These are phyloP conservation scores for Drymonia ruficornis DNA, from an alignment of 2,888 invertebrate species.

Conservation along the genomic window DNA sequence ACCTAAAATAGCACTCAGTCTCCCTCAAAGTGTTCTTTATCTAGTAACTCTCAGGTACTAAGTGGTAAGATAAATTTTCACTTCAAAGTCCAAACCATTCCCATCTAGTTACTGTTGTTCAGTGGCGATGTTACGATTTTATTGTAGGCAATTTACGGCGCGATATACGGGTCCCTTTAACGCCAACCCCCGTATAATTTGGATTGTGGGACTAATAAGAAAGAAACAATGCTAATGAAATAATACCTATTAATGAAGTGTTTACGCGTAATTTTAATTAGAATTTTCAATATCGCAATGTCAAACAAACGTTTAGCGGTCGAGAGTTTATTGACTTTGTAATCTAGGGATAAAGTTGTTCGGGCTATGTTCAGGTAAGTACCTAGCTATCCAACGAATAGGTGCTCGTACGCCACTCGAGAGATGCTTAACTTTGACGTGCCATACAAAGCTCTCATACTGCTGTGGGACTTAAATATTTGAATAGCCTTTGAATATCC, in stretches of 20 bases:
- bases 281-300: conserved; percentile 22
- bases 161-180: conserved; percentile 74
- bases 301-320: background rate
- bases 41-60: too few species aligned
- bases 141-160: conserved; percentile 77
- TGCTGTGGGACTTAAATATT: too few species aligned
- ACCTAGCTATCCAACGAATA: too few species aligned
- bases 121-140: conserved; percentile 67
- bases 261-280: conserved; percentile 46
- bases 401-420: too few species aligned
- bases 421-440: too few species aligned
- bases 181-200: conserved; percentile 75
- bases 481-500: too few species aligned
- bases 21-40: too few species aligned
- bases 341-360: too few species aligned
- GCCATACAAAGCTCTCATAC: too few species aligned
- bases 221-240: conserved; percentile 72
- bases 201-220: conserved; percentile 70
- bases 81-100: conserved; percentile 7
- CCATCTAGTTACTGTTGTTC: conserved; percentile 45
- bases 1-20: too few species aligned
- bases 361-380: too few species aligned
- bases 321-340: background rate
- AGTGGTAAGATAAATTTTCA: background rate
- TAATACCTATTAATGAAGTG: conserved; percentile 59